These are phyloP conservation scores for Antigone vipio DNA, from an alignment of 2,113 vertebrate genomes.

Conservation along the genomic window DNA sequence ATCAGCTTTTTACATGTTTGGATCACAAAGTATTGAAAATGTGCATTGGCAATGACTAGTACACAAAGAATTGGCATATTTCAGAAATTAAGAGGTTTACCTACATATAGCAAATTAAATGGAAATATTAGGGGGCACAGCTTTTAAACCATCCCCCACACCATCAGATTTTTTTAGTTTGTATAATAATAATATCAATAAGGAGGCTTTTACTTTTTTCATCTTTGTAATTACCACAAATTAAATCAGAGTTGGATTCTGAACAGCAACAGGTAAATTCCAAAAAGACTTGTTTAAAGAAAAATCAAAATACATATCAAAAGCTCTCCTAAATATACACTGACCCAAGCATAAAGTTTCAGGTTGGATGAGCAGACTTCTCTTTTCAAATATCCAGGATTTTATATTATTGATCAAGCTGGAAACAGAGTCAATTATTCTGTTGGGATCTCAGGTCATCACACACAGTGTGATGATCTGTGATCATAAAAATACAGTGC, in stretches of 20 bases:
- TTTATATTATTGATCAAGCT: background rate
- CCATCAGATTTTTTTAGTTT: background rate
- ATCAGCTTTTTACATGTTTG: background rate
- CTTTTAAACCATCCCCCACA: background rate
- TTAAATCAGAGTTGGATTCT: background rate
- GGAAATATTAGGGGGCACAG: background rate
- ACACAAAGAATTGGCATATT: background rate
- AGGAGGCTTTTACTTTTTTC: background rate
- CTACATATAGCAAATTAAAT: background rate
- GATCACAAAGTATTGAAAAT: background rate
- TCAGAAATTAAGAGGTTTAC: background rate
- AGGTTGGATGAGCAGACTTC: background rate
- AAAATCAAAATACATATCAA: background rate
- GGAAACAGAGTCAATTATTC: background rate
- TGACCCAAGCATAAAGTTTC: background rate
- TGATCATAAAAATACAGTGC: background rate
- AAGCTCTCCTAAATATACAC: background rate
- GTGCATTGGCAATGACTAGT: background rate
- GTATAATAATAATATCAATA: background rate
- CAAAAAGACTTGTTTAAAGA: background rate
- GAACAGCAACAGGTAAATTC: background rate
- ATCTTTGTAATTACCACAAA: background rate
- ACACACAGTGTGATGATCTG: background rate
- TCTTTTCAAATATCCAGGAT: background rate
- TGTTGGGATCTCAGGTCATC: background rate